Evolutionary conservation across 1,140 invertebrate species (phyloP).

Genomic region (Phenacoccus solenopsis): DNA sequence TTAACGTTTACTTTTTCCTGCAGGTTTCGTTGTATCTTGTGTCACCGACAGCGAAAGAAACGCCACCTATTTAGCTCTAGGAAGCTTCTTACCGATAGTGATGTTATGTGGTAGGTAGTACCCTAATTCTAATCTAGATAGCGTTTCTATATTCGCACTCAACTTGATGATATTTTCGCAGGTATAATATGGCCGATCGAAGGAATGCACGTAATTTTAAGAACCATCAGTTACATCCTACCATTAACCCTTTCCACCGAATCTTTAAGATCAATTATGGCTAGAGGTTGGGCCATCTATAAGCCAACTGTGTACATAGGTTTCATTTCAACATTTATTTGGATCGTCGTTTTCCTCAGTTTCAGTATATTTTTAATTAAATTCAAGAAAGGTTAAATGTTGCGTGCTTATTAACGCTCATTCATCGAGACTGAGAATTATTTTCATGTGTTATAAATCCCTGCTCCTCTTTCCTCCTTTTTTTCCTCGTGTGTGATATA

Average conservation of each 20-base stretch:
- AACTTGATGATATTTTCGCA: conserved; percentile 26
- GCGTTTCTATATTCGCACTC: too few species aligned
- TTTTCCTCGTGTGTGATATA: not conserved
- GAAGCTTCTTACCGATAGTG: conserved; percentile 87
- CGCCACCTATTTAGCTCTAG: conserved; percentile 84
- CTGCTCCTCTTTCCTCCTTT: not conserved
- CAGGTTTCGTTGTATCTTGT: conserved; percentile 79
- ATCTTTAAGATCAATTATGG: conserved; percentile 73
- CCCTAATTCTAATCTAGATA: not conserved
- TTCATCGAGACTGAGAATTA: not conserved
- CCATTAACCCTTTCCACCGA: conserved; percentile 85
- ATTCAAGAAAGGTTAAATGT: conserved; percentile 53
- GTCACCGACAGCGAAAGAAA: conserved; percentile 84
- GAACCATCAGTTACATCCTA: conserved; percentile 65
- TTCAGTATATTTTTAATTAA: conserved; percentile 66
- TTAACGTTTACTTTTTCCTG: conserved; percentile 21
- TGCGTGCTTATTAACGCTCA: not conserved
- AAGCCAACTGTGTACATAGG: conserved; percentile 77
- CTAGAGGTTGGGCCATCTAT: conserved; percentile 72
- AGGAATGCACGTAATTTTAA: conserved; percentile 71
- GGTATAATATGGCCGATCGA: conserved; percentile 81
- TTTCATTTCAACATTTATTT: conserved; percentile 71
- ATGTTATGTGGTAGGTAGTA: conserved; percentile 54
- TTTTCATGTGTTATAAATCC: too few species aligned
- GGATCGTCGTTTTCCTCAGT: conserved; percentile 75